These are phyloP conservation scores for Aradus depressus DNA, from an alignment of 2,888 invertebrate genomes.

Conservation along the genomic window DNA sequence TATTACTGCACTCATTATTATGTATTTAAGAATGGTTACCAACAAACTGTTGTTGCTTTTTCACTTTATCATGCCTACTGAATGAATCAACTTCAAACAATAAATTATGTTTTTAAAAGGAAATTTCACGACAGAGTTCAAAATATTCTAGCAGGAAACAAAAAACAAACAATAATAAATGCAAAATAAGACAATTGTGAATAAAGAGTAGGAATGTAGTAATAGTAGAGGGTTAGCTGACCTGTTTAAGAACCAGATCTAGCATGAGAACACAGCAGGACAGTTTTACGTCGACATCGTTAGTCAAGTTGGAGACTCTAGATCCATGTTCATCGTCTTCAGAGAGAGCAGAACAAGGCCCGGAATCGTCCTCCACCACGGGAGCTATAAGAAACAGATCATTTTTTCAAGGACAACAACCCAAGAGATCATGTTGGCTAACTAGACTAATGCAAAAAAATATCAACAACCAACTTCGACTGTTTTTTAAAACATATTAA, in stretches of 20 bases:
- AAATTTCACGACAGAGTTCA: no score
- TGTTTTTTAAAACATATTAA: not conserved
- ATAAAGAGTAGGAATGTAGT: not conserved
- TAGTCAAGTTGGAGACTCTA: slow-evolving; percentile 30
- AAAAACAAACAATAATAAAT: no score
- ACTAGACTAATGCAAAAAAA: no score
- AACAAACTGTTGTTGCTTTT: no score
- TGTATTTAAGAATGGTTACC: no score
- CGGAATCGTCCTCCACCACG: slow-evolving; percentile 57
- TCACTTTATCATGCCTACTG: no score
- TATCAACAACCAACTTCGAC: not conserved
- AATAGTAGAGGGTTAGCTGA: slow-evolving; percentile 34
- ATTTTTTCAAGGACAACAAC: not conserved
- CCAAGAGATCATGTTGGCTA: not conserved
- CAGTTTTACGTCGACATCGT: slow-evolving; percentile 64
- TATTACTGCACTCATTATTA: no score
- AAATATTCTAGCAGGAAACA: no score
- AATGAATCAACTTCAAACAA: no score
- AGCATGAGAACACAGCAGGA: slow-evolving; percentile 94
- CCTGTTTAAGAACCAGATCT: slow-evolving; percentile 89
- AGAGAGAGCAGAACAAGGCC: slow-evolving; percentile 54
- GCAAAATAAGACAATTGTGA: not conserved
- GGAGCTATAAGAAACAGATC: slow-evolving; percentile 41
- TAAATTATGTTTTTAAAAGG: no score
- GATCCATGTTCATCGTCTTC: slow-evolving; percentile 50